A percentile compares a stretch with the other conserved stretches of the same genome.
phyloP scores from a whole-genome alignment of 2,797 vertebrate species.

The Poeciliopsis infans region DNA sequence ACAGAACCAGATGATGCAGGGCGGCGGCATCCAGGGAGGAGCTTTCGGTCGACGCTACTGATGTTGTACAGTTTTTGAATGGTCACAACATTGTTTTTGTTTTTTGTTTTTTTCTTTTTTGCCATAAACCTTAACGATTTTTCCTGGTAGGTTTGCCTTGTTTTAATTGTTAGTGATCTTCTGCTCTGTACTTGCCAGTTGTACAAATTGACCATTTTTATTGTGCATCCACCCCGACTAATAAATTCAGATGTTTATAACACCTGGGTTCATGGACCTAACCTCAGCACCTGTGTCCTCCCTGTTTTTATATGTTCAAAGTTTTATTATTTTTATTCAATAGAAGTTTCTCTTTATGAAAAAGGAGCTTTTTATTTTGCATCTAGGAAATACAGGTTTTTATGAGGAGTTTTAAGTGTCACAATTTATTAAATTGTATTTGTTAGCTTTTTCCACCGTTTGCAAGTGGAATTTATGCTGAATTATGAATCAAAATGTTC shows the following conservation, averaged over 20 bases:
- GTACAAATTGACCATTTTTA: slow-evolving; percentile 3
- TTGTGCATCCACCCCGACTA: slow-evolving; percentile 15
- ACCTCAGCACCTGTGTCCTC: slow-evolving; percentile 16
- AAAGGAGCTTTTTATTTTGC: slow-evolving; percentile 34
- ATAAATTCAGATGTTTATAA: slow-evolving; percentile 45
- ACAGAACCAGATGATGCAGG: slow-evolving; percentile 83
- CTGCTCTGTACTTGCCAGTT: slow-evolving; percentile 14
- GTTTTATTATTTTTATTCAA: slow-evolving; percentile 5
- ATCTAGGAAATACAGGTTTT: slow-evolving; percentile 28
- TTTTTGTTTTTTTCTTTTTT: slow-evolving; percentile 31
- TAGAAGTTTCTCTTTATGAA: neutral
- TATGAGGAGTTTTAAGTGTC: slow-evolving; percentile 57
- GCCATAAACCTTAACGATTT: slow-evolving; percentile 30
- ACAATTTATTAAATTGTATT: slow-evolving; percentile 14
- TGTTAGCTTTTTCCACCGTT: slow-evolving; percentile 13
- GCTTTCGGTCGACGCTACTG: slow-evolving; percentile 84
- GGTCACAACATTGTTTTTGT: slow-evolving; percentile 42
- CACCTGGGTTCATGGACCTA: slow-evolving; percentile 33
- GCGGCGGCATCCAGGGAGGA: slow-evolving; percentile 81
- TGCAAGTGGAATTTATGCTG: slow-evolving; percentile 33
- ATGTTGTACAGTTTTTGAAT: slow-evolving; percentile 40
- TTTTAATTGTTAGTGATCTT: slow-evolving; percentile 24
- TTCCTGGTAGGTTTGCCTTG: slow-evolving; percentile 17
- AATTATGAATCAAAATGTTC: slow-evolving; percentile 17
- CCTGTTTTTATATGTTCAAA: slow-evolving; percentile 20